Percentiles rank a stretch among this genome's conserved stretches.
phyloP scores from a whole-genome alignment of 2,888 invertebrate species.

The Lasioglossum vierecki region DNA sequence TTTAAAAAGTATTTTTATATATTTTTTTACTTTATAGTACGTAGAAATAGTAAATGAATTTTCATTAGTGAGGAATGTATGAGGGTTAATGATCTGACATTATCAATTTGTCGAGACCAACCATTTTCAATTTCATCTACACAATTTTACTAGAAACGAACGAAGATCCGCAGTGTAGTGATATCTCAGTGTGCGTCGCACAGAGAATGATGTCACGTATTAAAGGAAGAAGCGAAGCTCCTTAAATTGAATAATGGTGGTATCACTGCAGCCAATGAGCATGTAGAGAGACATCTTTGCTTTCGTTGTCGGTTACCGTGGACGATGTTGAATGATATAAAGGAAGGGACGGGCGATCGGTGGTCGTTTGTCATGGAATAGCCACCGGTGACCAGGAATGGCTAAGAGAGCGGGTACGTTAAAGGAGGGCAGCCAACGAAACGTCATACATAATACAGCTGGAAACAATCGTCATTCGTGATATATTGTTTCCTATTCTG shows the following conservation, averaged over 20 bases:
- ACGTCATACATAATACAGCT: conserved; percentile 69
- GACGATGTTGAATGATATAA: conserved; percentile 32
- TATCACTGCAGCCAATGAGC: not conserved
- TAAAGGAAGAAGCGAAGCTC: not conserved
- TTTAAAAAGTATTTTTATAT: too few relatives aligned
- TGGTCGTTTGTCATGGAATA: conserved; percentile 38
- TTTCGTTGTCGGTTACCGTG: conserved; percentile 16
- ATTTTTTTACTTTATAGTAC: too few relatives aligned
- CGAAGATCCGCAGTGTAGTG: too few relatives aligned
- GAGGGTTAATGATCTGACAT: too few relatives aligned
- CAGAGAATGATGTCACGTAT: not conserved
- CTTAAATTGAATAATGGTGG: conserved; percentile 12
- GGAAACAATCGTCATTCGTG: conserved; percentile 66
- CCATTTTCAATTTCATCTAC: too few relatives aligned
- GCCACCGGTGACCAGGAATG: conserved; percentile 32
- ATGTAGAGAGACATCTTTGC: not conserved
- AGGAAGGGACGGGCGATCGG: conserved; percentile 24
- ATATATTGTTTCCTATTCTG: conserved; percentile 64
- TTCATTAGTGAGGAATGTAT: too few relatives aligned
- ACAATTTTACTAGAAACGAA: too few relatives aligned
- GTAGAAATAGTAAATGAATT: too few relatives aligned
- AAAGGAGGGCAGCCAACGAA: conserved; percentile 45
- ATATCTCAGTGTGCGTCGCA: too few relatives aligned
- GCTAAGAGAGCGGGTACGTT: conserved; percentile 20
- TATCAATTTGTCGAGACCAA: too few relatives aligned